Evolutionary conservation across 2,888 invertebrate genomes (phyloP), one percentile per base, ranked within the genome.

Genomic region (Polydrusus cervinus): DNA sequence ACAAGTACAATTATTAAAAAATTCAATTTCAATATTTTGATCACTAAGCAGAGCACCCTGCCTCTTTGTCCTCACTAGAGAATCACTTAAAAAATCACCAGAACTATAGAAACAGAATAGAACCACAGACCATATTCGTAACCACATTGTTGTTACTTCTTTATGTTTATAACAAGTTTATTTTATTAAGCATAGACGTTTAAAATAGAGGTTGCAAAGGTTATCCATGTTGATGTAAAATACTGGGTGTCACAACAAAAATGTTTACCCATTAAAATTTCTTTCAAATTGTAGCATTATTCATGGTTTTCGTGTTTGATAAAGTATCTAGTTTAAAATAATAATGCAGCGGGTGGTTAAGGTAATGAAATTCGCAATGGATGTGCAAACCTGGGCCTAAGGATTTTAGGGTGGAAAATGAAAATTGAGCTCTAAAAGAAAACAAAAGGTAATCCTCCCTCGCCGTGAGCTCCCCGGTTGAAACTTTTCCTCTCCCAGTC

Each of bases 1-100:
- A 70, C 82, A 82, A 18, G 61, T 75, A 66, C 81, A 82, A 38
- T 81, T 68, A 53, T 80, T 72, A 64, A 76, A 78, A 5, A 78
- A 30, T 76, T 81, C 79, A n/a, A 76, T 66, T 10, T 72, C 45
- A 0, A 43, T 18, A 45, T 80, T 80, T 13, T 65, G 43, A 1
- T 49, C 45, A 14, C 64, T 9, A 57, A 3, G 14, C 3, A n/a
- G 8, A 1, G n/a, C 13, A 43, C 25, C 43, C 20, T 68, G 43
- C 18, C 68, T 68, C n/a, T 40, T 68, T 16, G 10, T 57, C 20
- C 68, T 68, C 1, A 13, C 13, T 38, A 11, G 16, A 18, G 20
- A 45, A 47, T 20, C 5, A 13, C 6, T 45, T 14, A 13, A 16
- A 14, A 8, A 25, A 30, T 18, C 38, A 0, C 47, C 66, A 16